Evolutionary conservation across 2,113 vertebrate species (phyloP).

Genomic region (Sylvietta virens): DNA sequence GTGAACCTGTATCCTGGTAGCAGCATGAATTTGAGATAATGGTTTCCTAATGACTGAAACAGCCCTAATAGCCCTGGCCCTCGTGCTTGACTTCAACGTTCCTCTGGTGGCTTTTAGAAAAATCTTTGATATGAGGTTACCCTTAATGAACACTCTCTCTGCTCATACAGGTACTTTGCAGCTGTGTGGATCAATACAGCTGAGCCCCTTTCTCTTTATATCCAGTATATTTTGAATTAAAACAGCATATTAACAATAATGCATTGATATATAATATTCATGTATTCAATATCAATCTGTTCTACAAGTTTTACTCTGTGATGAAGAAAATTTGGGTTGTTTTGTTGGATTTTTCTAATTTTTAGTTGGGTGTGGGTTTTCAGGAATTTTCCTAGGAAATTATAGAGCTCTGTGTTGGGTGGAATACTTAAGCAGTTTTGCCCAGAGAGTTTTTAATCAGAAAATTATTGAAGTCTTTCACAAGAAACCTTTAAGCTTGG

Average conservation of each 20-base stretch:
- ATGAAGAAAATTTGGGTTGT: background rate
- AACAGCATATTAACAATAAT: background rate
- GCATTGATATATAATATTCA: background rate
- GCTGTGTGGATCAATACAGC: background rate
- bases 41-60: background rate
- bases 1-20: background rate
- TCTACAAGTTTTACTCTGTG: background rate
- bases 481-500: background rate
- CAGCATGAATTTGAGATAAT: background rate
- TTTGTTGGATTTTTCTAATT: background rate
- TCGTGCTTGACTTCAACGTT: background rate
- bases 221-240: background rate
- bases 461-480: background rate
- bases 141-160: background rate
- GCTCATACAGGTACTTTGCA: background rate
- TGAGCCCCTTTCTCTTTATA: background rate
- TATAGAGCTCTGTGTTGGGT: background rate
- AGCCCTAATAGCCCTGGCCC: background rate
- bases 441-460: background rate
- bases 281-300: background rate
- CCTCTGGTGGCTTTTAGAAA: background rate
- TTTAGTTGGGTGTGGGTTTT: background rate
- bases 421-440: background rate
- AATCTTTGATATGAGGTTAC: background rate
- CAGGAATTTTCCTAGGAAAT: background rate